phyloP scores from a whole-genome alignment of 2,113 vertebrate genomes.

The Brachyistius frenatus region DNA sequence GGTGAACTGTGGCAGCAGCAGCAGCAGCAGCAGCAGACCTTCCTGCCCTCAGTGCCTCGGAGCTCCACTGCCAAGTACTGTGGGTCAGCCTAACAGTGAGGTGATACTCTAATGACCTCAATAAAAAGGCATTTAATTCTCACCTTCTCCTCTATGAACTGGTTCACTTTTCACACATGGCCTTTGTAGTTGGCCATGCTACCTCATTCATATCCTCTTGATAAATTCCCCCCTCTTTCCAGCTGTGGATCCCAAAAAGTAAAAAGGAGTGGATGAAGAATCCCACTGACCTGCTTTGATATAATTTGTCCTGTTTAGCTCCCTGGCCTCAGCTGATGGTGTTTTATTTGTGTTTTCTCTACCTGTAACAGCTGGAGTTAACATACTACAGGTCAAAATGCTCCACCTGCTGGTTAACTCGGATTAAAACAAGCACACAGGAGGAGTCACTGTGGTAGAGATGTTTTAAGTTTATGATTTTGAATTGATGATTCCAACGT shows the following conservation, averaged over 20 bases:
- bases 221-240: constrained; percentile 53
- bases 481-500: constrained; percentile 2
- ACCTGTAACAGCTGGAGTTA: neutral
- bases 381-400: neutral
- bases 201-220: constrained; percentile 77
- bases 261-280: constrained; percentile 38
- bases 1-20: constrained; percentile 18
- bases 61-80: constrained; percentile 71
- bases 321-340: too few relatives aligned
- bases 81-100: constrained; percentile 68
- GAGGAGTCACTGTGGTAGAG: constrained; percentile 4
- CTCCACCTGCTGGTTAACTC: constrained; percentile 72
- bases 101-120: constrained; percentile 80
- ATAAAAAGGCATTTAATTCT: constrained; percentile 80
- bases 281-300: constrained; percentile 68
- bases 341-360: neutral
- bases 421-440: constrained; percentile 40
- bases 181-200: constrained; percentile 69
- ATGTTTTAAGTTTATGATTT: constrained; percentile 14
- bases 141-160: constrained; percentile 69
- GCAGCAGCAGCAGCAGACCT: constrained; percentile 5
- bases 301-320: constrained; percentile 24
- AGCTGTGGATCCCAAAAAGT: constrained; percentile 18
- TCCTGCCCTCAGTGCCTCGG: constrained; percentile 57
- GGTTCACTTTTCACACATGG: constrained; percentile 68